These are phyloP conservation scores for Geophilus truncorum DNA, from an alignment of 2,888 invertebrate genomes.

Conservation along the genomic window DNA sequence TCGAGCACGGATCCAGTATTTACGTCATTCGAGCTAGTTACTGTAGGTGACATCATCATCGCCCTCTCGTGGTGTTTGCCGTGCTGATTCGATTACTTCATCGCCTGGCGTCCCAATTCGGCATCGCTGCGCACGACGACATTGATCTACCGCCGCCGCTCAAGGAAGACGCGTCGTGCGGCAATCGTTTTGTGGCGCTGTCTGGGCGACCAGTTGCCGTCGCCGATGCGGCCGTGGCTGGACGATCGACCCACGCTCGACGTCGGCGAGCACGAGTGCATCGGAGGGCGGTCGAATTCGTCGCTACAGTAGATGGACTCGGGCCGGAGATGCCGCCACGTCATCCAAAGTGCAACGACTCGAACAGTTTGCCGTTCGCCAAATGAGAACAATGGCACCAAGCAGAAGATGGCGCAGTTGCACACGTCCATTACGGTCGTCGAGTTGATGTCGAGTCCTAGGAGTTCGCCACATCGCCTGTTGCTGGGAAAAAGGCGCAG, in stretches of 20 bases:
- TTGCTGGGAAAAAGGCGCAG: slow-evolving; percentile 28
- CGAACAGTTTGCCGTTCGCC: slow-evolving; percentile 69
- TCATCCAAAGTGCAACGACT: slow-evolving; percentile 36
- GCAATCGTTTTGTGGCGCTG: slow-evolving; percentile 22
- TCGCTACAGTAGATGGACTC: slow-evolving; percentile 28
- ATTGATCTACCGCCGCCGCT: slow-evolving; percentile 36
- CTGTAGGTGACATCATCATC: slow-evolving; percentile 75
- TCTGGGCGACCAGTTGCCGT: slow-evolving; percentile 32
- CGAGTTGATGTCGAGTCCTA: slow-evolving; percentile 35
- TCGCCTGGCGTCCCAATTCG: slow-evolving; percentile 40
- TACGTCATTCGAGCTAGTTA: slow-evolving; percentile 86
- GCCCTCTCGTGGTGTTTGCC: slow-evolving; percentile 56
- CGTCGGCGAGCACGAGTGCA: neutral
- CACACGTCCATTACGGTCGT: slow-evolving; percentile 41
- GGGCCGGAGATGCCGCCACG: neutral
- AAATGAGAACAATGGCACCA: slow-evolving; percentile 98
- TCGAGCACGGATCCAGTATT: slow-evolving; percentile 66
- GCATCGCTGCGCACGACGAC: slow-evolving; percentile 32
- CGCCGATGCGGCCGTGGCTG: slow-evolving; percentile 31
- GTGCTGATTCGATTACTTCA: neutral
- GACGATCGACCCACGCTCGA: slow-evolving; percentile 22
- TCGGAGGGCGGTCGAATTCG: neutral
- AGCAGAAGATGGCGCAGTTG: slow-evolving; percentile 62
- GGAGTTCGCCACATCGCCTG: slow-evolving; percentile 35
- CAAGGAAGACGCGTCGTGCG: slow-evolving; percentile 8